Evolutionary conservation across 2,888 invertebrate genomes (phyloP), one percentile per base, ranked within the genome.

Genomic region (Dolomedes plantarius): DNA sequence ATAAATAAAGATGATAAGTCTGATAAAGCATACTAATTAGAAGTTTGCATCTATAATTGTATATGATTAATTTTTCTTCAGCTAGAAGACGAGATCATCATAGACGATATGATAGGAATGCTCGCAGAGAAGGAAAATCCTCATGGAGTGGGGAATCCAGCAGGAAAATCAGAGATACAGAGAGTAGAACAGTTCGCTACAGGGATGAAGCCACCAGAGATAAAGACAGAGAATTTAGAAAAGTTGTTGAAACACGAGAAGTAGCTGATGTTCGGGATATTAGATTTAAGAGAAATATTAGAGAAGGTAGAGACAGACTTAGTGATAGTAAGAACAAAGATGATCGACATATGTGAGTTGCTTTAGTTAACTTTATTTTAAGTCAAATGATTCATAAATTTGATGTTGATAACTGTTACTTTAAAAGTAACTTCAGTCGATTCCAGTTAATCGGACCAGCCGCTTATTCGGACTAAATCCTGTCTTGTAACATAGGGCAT

Each of bases 81-180:
- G 88, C 78, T 13, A 77, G 79, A 50, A 46, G 81, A 50, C 87
- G 88, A 74, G 80, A 83, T 1, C 79, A 87, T 7, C 86, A 87
- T 89, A 91, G 89, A 28, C 88, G 88, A 76, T 76, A 89, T 64
- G 88, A 89, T 62, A 86, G 28, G 31, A 75, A 80, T 65, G 39
- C 88, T 0, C 41, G 86, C 32, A 81, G 88, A 32, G 50, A 77
- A 16, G 76, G 86, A 46, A 9, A 76, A n/a, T 71, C 74, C 0
- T n/a, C n/a, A n/a, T 62, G 68, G 27, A 27, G 16, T 7, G 73
- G 64, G 19, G 69, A 41, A 1, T 85, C 67, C 78, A 88, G 29
- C 88, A 89, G 67, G 88, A 89, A 83, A 88, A 89, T 71, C 82
- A 9, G 36, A 36, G 9, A 36, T 36, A 23, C 13, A 5, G 36